Evolutionary conservation across 2,797 vertebrate genomes (phyloP).

Genomic region (Sebastiscus albofasciatus): DNA sequence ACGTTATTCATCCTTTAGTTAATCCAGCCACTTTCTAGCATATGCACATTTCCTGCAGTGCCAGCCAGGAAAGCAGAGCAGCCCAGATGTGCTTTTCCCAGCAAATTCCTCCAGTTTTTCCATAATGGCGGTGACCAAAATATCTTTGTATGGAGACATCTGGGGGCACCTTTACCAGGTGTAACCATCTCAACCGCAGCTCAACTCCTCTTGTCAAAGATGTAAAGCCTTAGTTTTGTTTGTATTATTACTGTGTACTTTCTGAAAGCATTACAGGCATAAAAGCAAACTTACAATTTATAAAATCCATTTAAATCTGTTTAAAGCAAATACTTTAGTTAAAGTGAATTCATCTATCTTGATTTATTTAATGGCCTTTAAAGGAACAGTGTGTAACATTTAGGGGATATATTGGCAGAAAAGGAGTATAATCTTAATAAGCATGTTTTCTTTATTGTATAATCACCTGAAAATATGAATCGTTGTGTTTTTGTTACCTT

Average conservation of each 20-base stretch:
- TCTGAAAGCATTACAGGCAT: not conserved
- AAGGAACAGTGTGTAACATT: too few relatives aligned
- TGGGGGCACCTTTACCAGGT: not conserved
- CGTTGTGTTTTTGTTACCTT: too few relatives aligned
- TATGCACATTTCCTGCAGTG: slow-evolving; percentile 7
- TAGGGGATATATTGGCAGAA: too few relatives aligned
- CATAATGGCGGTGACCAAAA: not conserved
- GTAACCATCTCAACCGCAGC: not conserved
- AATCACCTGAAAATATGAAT: too few relatives aligned
- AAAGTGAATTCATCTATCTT: not conserved
- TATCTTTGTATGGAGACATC: not conserved
- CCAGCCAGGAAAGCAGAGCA: slow-evolving; percentile 14
- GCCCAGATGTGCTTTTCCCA: slow-evolving; percentile 2
- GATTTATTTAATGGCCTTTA: not conserved
- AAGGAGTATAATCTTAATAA: too few relatives aligned
- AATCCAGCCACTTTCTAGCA: not conserved
- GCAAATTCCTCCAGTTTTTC: slow-evolving; percentile 14
- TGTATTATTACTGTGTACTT: not conserved
- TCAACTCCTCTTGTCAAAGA: not conserved
- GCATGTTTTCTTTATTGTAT: too few relatives aligned
- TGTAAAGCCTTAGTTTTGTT: not conserved
- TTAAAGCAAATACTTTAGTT: not conserved
- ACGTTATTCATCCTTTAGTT: not conserved
- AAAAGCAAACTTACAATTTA: not conserved
- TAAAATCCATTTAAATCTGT: not conserved